Evolutionary conservation across 2,888 invertebrate species (phyloP).

Genomic region (Gasteruption jaculator): DNA sequence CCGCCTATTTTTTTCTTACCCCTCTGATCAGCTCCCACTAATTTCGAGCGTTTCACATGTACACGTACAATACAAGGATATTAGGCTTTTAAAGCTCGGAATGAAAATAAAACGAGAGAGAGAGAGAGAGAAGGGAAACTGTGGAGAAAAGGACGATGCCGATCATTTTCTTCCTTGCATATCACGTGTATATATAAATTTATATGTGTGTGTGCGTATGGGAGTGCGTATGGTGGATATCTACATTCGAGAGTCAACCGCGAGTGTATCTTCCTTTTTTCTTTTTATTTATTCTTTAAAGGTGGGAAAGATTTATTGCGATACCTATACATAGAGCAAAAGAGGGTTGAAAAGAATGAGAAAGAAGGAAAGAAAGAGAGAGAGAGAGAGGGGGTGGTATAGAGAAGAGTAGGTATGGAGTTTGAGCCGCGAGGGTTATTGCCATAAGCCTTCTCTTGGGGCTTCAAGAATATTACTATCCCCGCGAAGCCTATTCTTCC

Average conservation of each 20-base stretch:
- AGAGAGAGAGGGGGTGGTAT: neutral
- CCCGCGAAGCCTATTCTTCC: conserved; percentile 33
- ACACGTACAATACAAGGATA: no score
- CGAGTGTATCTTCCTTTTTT: neutral
- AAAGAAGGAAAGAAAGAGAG: neutral
- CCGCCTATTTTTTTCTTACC: conserved; percentile 50
- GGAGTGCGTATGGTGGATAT: no score
- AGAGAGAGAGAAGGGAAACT: conserved; percentile 11
- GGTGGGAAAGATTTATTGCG: conserved; percentile 42
- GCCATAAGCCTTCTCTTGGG: conserved; percentile 52
- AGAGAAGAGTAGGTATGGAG: conserved; percentile 41
- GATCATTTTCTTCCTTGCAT: no score
- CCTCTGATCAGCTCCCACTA: conserved; percentile 49
- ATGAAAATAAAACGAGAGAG: conserved; percentile 4
- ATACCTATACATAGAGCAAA: no score
- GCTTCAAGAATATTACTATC: conserved; percentile 50
- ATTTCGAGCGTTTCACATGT: conserved; percentile 36
- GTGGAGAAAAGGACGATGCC: conserved; percentile 3
- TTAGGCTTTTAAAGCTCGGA: no score
- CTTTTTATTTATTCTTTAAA: no score
- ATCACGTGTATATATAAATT: no score
- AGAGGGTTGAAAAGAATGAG: neutral
- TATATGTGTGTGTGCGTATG: no score
- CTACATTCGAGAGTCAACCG: neutral
- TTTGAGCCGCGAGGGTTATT: conserved; percentile 49